Base-by-base conservation (phyloP, 2,113 vertebrate genomes). In the Lontra canadensis region DNA sequence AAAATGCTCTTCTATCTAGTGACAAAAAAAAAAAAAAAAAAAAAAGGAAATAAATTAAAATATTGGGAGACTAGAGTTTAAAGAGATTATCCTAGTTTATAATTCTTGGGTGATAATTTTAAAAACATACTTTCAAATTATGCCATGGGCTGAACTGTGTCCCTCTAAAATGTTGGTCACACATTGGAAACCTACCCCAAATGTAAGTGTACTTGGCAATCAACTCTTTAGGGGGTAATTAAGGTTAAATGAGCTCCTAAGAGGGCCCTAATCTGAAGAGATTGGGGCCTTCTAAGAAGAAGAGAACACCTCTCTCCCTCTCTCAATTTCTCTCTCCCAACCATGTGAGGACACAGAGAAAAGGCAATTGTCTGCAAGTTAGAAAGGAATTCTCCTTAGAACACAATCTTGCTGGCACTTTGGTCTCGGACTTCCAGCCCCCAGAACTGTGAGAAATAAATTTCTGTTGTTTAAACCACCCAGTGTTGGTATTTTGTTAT, bases 41-140 rank as follows among this genome's bases (percentile, higher is more conserved):
- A 65, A 65, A 34, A 34, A n/a, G 9, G 9, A 93, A 55, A 8
- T 25, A 82, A 94, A 81, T 85, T 83, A 79, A 82, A 95, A 65
- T 87, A 91, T 34, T 8, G 7, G 20, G 10, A 63, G 36, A 90
- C 9, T 90, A 59, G 65, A 42, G 9, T 93, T 97, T 82, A 87
- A 82, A 94, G 52, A 88, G 8, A 7, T 34, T 11, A 71, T 73
- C 8, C 42, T 91, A 71, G 88, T 93, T 59, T 97, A 61, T 74
- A 78, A 71, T 76, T 94, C 11, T 87, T 65, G 67, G 87, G 29
- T 92, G n/a, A 93, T 47, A 42, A 29, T 82, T 81, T 96, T 57
- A 4, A 90, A 88, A 91, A 82, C 65, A 5, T 52, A 39, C 39
- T 95, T 93, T 95, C 26, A 47, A 93, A 74, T 97, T 92, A 78